These are phyloP conservation scores for Cettia cetti DNA, from an alignment of 2,113 vertebrate species.

Conservation along the genomic window DNA sequence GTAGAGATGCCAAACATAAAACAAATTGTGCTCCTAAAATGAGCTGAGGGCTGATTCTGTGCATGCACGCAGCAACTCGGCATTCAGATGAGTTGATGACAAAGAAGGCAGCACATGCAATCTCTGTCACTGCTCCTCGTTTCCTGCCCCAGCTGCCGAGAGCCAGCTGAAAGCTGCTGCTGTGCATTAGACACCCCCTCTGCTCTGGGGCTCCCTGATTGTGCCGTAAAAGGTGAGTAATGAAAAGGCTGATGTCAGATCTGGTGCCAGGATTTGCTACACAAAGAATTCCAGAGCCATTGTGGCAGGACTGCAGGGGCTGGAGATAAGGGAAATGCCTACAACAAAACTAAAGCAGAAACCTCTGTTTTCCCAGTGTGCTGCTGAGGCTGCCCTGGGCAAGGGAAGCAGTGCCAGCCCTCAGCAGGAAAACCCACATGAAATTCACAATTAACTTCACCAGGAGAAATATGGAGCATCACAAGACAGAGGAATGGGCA, in stretches of 20 bases:
- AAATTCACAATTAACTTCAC: background rate
- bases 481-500: background rate
- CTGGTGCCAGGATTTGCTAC: background rate
- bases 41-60: background rate
- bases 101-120: background rate
- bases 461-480: background rate
- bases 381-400: background rate
- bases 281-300: background rate
- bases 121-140: background rate
- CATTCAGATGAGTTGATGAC: background rate
- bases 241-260: background rate
- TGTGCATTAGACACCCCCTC: background rate
- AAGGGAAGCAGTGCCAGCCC: background rate
- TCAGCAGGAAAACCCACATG: background rate
- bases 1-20: background rate
- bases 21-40: background rate
- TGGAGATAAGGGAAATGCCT: background rate
- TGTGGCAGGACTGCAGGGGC: background rate
- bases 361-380: fast-evolving
- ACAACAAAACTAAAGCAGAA: background rate
- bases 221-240: background rate
- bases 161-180: background rate
- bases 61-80: background rate
- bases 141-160: background rate
- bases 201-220: background rate